Evolutionary conservation across 2,888 invertebrate species (phyloP).

Genomic region (Nematopogon swammerdamellus): DNA sequence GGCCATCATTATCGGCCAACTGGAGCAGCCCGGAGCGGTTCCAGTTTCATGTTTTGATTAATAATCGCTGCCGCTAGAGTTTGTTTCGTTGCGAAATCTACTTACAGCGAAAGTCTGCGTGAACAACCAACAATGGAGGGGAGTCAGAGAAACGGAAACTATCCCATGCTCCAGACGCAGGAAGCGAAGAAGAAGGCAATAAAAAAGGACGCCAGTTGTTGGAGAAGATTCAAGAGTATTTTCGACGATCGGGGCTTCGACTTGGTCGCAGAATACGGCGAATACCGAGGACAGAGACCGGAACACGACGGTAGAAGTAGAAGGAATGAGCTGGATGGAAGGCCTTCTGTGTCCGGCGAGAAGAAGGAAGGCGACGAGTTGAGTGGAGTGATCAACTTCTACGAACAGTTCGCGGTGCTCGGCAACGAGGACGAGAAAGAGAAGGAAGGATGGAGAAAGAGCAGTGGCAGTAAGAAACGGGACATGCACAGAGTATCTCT

Average conservation of each 20-base stretch:
- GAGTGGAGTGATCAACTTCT: conserved; percentile 32
- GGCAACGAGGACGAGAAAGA: conserved; percentile 20
- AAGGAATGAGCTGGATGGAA: too few species aligned
- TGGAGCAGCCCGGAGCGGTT: too few species aligned
- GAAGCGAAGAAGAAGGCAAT: conserved; percentile 11
- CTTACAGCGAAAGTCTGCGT: too few species aligned
- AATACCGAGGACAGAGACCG: conserved; percentile 6
- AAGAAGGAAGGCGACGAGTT: conserved; percentile 23
- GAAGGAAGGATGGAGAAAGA: conserved; percentile 24
- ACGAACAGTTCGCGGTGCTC: conserved; percentile 42
- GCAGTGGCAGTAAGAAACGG: conserved; percentile 16
- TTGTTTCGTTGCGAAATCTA: too few species aligned
- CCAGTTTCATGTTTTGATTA: too few species aligned
- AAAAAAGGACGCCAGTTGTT: conserved; percentile 25
- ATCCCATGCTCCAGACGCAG: not conserved
- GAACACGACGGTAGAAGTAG: too few species aligned
- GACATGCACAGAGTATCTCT: conserved; percentile 34
- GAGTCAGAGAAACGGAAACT: not conserved
- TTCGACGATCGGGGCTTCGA: conserved; percentile 46
- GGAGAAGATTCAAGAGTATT: conserved; percentile 37
- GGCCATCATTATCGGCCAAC: too few species aligned
- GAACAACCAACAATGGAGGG: too few species aligned
- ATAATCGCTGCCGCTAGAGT: too few species aligned
- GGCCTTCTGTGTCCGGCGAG: conserved; percentile 16
- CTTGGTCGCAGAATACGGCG: conserved; percentile 35